Conservation (phyloP, 2,888 invertebrate species). For the Eilema sororculum region DNA sequence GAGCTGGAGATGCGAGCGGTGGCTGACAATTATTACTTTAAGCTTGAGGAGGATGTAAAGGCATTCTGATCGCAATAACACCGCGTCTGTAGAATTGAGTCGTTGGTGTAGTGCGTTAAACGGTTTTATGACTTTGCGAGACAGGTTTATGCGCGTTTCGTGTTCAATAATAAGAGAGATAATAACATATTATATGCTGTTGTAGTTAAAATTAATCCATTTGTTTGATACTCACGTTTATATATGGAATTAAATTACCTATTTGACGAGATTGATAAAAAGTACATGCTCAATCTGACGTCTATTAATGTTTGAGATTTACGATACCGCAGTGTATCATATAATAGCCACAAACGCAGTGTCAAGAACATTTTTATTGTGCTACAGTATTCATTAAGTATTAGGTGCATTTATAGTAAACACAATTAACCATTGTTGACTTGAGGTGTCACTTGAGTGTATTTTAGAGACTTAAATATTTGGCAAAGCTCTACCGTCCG, state of each 20-base stretch:
- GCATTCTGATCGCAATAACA: slow-evolving; percentile 20
- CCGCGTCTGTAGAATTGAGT: slow-evolving; percentile 13
- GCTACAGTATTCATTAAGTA: too few relatives aligned
- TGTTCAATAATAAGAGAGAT: slow-evolving; percentile 9
- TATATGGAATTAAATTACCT: not conserved
- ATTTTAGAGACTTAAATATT: not conserved
- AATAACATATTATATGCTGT: slow-evolving; percentile 7
- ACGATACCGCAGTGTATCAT: too few relatives aligned
- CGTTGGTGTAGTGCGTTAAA: slow-evolving; percentile 27
- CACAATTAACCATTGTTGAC: not conserved
- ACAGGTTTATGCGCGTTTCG: slow-evolving; percentile 20
- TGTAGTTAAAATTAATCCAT: slow-evolving; percentile 10
- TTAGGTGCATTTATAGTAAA: too few relatives aligned
- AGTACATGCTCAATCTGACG: not conserved
- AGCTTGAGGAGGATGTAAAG: slow-evolving; percentile 10
- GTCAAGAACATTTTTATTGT: too few relatives aligned
- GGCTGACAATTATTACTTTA: slow-evolving; percentile 12
- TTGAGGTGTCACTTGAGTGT: not conserved
- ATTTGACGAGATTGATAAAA: slow-evolving; percentile 1
- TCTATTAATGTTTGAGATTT: not conserved
- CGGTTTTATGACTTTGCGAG: slow-evolving; percentile 28
- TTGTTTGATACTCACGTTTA: not conserved
- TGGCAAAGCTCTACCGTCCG: too few relatives aligned
- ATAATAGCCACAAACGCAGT: too few relatives aligned
- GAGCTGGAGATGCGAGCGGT: not conserved